Evolutionary conservation across 2,797 vertebrate genomes (phyloP), one percentile per base, ranked within the genome.

Genomic region (Myotis planiceps): DNA sequence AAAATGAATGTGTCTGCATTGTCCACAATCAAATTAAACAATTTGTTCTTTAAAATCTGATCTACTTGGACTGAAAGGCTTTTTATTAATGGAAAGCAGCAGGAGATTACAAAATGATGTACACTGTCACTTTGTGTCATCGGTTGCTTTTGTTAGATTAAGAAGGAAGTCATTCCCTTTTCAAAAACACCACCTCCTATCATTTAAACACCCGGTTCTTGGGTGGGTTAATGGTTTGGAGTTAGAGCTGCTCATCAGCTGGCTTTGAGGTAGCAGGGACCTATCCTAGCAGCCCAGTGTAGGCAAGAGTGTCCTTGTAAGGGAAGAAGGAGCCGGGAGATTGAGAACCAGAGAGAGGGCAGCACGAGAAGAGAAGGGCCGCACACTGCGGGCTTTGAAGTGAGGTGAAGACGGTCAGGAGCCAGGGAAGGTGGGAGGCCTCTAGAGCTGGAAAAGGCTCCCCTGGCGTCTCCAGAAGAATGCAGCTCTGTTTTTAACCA

Each of bases 21-120:
- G 82, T 89, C 88, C 81, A 84, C 58, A 92, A 42, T 92, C 83
- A 86, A 96, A 90, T 94, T 95, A 96, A 92, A 86, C 53, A 75
- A 25, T 97, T 92, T 95, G 34, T 93, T 88, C 65, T 79, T 90
- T 86, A 58, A 84, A 89, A 65, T 94, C 60, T 86, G 88, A 90
- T 90, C 58, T 90, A 18, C 72, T 91, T 88, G 42, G 60, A 88
- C 86, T 88, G 45, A 83, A 75, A 75, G 66, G 12, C 69, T 39
- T 78, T 71, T 60, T 92, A 49, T 60, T 85, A 93, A 93, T 83
- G 18, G 69, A 90, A 96, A 93, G 37, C 93, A 81, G 37, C 27
- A 10, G 51, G 58, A 71, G 14, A 69, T 63, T 32, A 65, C 68
- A 88, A 34, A 94, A 58, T 5, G 16, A 66, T 14, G 1, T 34